These are phyloP conservation scores for Dallia pectoralis DNA, from an alignment of 2,797 vertebrate genomes.

Conservation along the genomic window DNA sequence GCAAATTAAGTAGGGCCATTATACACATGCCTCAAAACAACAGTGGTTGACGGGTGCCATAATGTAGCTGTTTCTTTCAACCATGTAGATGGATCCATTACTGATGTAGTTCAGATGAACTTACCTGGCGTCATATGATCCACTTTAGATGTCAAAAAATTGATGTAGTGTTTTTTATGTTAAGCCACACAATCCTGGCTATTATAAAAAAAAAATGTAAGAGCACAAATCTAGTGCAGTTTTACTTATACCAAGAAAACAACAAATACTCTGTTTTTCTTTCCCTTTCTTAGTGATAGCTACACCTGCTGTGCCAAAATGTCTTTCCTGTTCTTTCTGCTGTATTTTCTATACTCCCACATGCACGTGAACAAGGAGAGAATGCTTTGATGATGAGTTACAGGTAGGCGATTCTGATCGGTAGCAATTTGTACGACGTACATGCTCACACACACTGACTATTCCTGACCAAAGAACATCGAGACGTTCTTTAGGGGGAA, in stretches of 20 bases:
- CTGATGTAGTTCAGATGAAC: not conserved
- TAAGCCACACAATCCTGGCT: not conserved
- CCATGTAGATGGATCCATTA: not conserved
- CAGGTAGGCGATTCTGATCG: not conserved
- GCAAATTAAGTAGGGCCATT: slow-evolving; percentile 7
- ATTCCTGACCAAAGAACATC: not conserved
- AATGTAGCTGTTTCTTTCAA: not conserved
- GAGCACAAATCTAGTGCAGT: not conserved
- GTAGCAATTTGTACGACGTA: not conserved
- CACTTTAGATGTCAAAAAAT: not conserved
- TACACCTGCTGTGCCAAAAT: slow-evolving; percentile 2
- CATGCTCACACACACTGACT: not conserved
- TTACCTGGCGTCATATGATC: not conserved
- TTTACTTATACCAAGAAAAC: not conserved
- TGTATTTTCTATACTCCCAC: slow-evolving; percentile 1
- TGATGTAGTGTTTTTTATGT: not conserved
- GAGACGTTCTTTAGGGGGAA: not conserved
- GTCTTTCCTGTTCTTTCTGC: not conserved
- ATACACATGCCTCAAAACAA: slow-evolving; percentile 17
- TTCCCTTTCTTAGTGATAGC: not conserved
- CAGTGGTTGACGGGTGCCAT: not conserved
- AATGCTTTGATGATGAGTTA: slow-evolving; percentile 6
- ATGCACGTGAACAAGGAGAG: slow-evolving; percentile 2
- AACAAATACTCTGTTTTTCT: not conserved
- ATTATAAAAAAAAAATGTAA: not conserved